Evolutionary conservation across 2,888 invertebrate genomes (phyloP).

Genomic region (Drosophila macrospina): DNA sequence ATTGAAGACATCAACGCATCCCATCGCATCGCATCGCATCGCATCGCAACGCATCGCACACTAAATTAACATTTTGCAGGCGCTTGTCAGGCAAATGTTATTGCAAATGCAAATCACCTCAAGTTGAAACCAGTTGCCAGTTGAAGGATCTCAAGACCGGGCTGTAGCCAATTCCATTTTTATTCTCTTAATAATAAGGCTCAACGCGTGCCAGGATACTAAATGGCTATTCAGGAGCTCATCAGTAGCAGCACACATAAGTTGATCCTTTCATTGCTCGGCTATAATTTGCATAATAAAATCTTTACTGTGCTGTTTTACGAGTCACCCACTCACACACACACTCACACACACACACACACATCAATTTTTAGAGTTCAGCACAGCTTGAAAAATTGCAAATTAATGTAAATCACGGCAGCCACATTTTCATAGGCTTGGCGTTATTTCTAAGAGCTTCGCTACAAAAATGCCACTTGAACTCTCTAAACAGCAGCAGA

Average conservation of each 20-base stretch:
- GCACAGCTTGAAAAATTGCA: conserved; percentile 84
- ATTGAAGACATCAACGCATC: conserved; percentile 56
- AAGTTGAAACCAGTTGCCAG: conserved; percentile 51
- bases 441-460: conserved; percentile 69
- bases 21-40: conserved; percentile 55
- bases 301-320: conserved; percentile 73
- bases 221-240: conserved; percentile 34
- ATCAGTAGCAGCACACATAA: conserved; percentile 32
- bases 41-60: conserved; percentile 65
- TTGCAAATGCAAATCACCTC: conserved; percentile 72
- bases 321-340: conserved; percentile 44
- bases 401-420: conserved; percentile 83
- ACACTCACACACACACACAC: conserved; percentile 24
- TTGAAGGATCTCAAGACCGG: conserved; percentile 51
- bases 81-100: conserved; percentile 77
- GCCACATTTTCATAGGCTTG: conserved; percentile 50
- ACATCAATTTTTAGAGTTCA: conserved; percentile 68
- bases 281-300: conserved; percentile 82
- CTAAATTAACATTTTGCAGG: conserved; percentile 78
- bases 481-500: conserved; percentile 48
- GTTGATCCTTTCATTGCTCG: conserved; percentile 67
- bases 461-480: conserved; percentile 71
- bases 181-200: conserved; percentile 37
- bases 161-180: conserved; percentile 31
- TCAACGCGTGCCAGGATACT: conserved; percentile 54